Evolutionary conservation across 92 coral and sea anemone genomes (phyloP), one percentile per base, ranked within the genome.

Genomic region (Phenganax marumi): DNA sequence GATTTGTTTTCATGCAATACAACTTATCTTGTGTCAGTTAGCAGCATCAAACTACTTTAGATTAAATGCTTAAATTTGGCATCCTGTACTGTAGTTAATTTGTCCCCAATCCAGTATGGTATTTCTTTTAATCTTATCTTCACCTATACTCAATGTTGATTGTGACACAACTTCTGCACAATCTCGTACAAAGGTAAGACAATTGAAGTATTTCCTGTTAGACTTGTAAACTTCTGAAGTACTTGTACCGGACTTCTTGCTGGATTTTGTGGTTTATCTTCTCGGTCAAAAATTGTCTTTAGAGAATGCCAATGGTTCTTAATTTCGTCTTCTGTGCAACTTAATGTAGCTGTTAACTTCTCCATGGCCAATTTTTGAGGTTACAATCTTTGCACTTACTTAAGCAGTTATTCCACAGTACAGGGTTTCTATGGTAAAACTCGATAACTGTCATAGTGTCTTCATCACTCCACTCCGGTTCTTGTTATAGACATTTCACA

Each of bases 381-480:
- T 82, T 81, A 70, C 89, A 25, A 50, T 82, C 48, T 18, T 65
- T 75, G 77, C 75, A 86, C 62, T 73, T 63, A 13, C 82, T 73
- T 43, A 84, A 55, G 69, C 73, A 61, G 76, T 81, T 82, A 53
- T 86, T 86, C 89, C 89, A 86, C 25, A 86, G 61, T 43, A 75
- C 70, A 39, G 89, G 87, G 83, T 86, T 73, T 71, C 73, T 83
- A 46, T 57, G 74, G 87, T 62, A 83, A 74, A 86, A 82, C 68
- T 86, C 87, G 49, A 86, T 86, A 64, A 86, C 26, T 48, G 63
- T 21, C 39, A 46, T 49, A 58, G 87, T 86, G 46, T 81, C 86
- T 50, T 86, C 86, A 50, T 86, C 81, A 39, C 50, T 82, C 87
- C 77, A 86, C 51, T 71, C 63, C 52, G 56, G 68, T 50, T 86